phyloP scores from a whole-genome alignment of 2,888 invertebrate species.

The Eupithecia inturbata region DNA sequence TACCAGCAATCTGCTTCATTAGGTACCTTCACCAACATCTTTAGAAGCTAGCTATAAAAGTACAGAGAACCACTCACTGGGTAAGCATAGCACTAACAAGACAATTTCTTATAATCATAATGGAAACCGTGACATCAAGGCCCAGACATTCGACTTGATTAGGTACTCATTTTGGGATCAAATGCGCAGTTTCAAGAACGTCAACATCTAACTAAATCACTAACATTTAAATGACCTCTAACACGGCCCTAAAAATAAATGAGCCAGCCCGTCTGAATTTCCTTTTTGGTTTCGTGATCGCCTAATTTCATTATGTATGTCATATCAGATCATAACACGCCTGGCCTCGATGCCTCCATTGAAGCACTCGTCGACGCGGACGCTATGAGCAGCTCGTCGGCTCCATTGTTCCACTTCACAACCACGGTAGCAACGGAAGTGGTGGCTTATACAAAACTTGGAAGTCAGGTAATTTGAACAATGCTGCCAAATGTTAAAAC shows the following conservation, averaged over 20 bases:
- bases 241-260: neutral
- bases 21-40: neutral
- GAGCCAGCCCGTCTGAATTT: neutral
- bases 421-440: slow-evolving; percentile 9
- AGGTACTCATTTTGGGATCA: too few relatives aligned
- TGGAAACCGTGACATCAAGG: too few relatives aligned
- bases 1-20: too few relatives aligned
- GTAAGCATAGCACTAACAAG: neutral
- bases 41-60: neutral
- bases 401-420: slow-evolving; percentile 16
- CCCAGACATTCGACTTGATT: too few relatives aligned
- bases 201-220: too few relatives aligned
- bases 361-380: too few relatives aligned
- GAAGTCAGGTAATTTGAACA: slow-evolving; percentile 14
- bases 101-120: neutral
- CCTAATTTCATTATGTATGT: slow-evolving; percentile 26
- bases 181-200: too few relatives aligned
- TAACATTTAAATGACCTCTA: too few relatives aligned
- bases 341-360: slow-evolving; percentile 19
- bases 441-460: slow-evolving; percentile 2
- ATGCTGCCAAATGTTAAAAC: slow-evolving; percentile 10
- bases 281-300: slow-evolving; percentile 15
- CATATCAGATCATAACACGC: slow-evolving; percentile 28
- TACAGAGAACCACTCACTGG: neutral
- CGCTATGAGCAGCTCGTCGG: slow-evolving; percentile 2